These are phyloP conservation scores for Anastrepha obliqua DNA, from an alignment of 1,140 invertebrate species.

Conservation along the genomic window DNA sequence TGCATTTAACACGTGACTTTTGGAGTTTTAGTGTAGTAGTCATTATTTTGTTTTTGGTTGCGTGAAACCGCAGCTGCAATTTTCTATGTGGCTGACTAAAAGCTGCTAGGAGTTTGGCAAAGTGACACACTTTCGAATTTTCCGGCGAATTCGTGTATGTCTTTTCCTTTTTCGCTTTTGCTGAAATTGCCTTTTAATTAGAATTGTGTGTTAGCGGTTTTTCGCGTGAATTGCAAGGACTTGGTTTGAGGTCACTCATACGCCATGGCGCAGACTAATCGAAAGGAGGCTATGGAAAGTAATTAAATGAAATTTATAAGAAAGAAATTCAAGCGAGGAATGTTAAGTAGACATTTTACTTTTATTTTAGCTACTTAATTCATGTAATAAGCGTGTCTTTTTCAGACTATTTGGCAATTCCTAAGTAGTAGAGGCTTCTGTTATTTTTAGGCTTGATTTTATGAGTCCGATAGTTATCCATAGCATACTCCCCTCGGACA, in stretches of 20 bases:
- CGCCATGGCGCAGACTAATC: too few relatives aligned
- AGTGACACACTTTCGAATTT: constrained; percentile 20
- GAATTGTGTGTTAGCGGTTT: neutral
- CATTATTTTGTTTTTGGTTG: neutral
- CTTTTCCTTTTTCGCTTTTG: neutral
- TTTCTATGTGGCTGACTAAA: neutral
- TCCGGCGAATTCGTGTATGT: neutral
- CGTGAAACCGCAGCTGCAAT: neutral
- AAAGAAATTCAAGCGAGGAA: too few relatives aligned
- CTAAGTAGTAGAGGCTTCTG: too few relatives aligned
- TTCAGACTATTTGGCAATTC: too few relatives aligned
- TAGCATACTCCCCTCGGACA: too few relatives aligned
- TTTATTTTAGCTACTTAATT: too few relatives aligned
- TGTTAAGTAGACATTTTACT: too few relatives aligned
- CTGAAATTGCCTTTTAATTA: constrained; percentile 25
- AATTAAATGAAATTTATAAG: too few relatives aligned
- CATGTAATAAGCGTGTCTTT: too few relatives aligned
- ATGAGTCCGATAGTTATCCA: too few relatives aligned
- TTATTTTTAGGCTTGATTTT: too few relatives aligned
- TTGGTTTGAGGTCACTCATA: neutral
- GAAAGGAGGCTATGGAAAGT: too few relatives aligned
- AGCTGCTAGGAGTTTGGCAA: neutral
- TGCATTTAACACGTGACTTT: neutral
- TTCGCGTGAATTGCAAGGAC: neutral
- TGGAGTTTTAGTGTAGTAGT: neutral